Conservation (phyloP, 2,113 vertebrate genomes). For the Lophura nycthemera region DNA sequence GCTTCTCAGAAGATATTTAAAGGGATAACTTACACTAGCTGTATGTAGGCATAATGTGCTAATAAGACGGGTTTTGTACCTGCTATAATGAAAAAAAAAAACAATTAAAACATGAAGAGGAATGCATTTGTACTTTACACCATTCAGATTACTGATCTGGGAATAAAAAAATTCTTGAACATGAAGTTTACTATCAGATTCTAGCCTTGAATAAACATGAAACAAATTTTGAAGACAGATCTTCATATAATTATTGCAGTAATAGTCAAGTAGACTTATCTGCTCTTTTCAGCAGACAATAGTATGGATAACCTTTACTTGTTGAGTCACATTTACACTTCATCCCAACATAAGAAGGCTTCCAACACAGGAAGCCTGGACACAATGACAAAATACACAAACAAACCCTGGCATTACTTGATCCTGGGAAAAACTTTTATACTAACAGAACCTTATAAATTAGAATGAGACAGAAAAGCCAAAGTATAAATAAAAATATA, state of each 20-base stretch:
- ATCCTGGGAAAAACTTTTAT: neutral
- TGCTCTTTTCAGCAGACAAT: neutral
- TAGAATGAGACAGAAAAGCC: neutral
- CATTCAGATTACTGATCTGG: neutral
- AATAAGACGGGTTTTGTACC: neutral
- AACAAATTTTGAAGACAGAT: neutral
- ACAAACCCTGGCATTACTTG: neutral
- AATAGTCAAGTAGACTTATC: neutral
- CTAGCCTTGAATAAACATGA: neutral
- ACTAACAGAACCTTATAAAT: neutral
- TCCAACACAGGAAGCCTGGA: neutral
- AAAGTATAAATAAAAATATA: neutral
- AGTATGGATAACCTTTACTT: neutral
- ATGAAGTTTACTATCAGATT: neutral
- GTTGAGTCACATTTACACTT: neutral
- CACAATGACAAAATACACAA: neutral
- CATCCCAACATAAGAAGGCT: fast-evolving
- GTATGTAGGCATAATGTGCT: neutral
- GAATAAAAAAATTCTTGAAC: neutral
- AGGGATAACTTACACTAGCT: neutral
- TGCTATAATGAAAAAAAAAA: neutral
- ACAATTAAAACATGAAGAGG: neutral
- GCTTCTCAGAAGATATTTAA: neutral
- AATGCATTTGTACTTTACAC: neutral
- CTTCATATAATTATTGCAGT: neutral